Evolutionary conservation across 2,888 invertebrate species (phyloP).

Genomic region (Trypoxylon attenuatum): DNA sequence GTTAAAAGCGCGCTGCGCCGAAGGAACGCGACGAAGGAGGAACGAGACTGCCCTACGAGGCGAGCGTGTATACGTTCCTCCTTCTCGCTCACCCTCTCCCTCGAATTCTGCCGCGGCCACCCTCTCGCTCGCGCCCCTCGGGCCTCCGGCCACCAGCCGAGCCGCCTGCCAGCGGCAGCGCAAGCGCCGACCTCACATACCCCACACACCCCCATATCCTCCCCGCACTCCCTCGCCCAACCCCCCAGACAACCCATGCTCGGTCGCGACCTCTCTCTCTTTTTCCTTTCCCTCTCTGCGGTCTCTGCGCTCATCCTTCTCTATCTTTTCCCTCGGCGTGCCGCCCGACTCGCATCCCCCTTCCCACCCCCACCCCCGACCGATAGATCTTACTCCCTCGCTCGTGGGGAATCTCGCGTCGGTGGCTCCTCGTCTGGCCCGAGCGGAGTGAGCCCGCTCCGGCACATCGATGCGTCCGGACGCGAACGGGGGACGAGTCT

Average conservation of each 20-base stretch:
- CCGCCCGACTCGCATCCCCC: slow-evolving; percentile 36
- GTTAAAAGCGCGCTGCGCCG: slow-evolving; percentile 64
- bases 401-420: too few relatives aligned
- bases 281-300: slow-evolving; percentile 5
- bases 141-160: slow-evolving; percentile 1
- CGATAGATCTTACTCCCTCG: neutral
- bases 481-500: slow-evolving; percentile 37
- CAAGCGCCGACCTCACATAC: slow-evolving; percentile 19
- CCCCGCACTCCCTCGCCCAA: slow-evolving; percentile 10
- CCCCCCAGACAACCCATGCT: slow-evolving; percentile 29
- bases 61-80: slow-evolving; percentile 54
- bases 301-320: slow-evolving; percentile 6
- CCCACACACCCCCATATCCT: neutral
- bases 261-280: slow-evolving; percentile 31
- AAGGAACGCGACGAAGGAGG: slow-evolving; percentile 68
- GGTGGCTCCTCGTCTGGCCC: neutral
- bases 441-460: slow-evolving; percentile 32
- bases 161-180: slow-evolving; percentile 25
- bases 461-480: slow-evolving; percentile 54
- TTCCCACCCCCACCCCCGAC: slow-evolving; percentile 4
- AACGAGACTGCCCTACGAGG: slow-evolving; percentile 67
- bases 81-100: slow-evolving; percentile 39
- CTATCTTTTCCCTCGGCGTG: slow-evolving; percentile 18
- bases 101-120: slow-evolving; percentile 13
- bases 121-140: slow-evolving; percentile 4